Evolutionary conservation across 1,140 invertebrate genomes (phyloP).

Genomic region (Lepidurus couesii): DNA sequence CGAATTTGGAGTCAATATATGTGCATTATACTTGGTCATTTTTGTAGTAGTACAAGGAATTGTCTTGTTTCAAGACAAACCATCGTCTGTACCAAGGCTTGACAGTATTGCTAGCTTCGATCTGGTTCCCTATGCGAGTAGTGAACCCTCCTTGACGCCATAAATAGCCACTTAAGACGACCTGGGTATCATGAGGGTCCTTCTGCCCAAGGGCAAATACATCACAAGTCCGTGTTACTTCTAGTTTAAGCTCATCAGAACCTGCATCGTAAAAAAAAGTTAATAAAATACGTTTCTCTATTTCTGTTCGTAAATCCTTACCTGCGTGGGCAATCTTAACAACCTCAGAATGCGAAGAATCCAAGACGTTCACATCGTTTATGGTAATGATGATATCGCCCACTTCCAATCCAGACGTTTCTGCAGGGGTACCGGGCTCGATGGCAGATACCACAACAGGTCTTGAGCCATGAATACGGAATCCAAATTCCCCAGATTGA

Average conservation of each 20-base stretch:
- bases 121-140: slow-evolving; percentile 44
- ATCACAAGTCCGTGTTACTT: slow-evolving; percentile 79
- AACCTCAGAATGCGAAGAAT: slow-evolving; percentile 90
- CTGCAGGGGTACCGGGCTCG: slow-evolving; percentile 82
- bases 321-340: slow-evolving; percentile 85
- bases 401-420: slow-evolving; percentile 81
- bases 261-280: slow-evolving; percentile 42
- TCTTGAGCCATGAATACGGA: slow-evolving; percentile 89
- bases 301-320: not conserved
- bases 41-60: slow-evolving; percentile 94
- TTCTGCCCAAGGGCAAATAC: slow-evolving; percentile 45
- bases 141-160: slow-evolving; percentile 44
- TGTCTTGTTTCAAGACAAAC: slow-evolving; percentile 84
- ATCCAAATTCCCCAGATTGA: slow-evolving; percentile 85
- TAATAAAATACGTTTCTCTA: not conserved
- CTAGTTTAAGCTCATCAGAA: slow-evolving; percentile 70
- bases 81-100: slow-evolving; percentile 75
- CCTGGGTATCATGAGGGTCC: slow-evolving; percentile 39
- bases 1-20: not conserved
- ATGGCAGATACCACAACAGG: slow-evolving; percentile 93
- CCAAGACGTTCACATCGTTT: slow-evolving; percentile 82
- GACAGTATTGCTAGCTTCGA: slow-evolving; percentile 46
- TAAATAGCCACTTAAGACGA: slow-evolving; percentile 37
- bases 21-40: slow-evolving; percentile 54
- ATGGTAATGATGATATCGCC: slow-evolving; percentile 90